These are phyloP conservation scores for Lepidocyrtinus sp. DNA, from an alignment of 2,888 invertebrate genomes.

Conservation along the genomic window DNA sequence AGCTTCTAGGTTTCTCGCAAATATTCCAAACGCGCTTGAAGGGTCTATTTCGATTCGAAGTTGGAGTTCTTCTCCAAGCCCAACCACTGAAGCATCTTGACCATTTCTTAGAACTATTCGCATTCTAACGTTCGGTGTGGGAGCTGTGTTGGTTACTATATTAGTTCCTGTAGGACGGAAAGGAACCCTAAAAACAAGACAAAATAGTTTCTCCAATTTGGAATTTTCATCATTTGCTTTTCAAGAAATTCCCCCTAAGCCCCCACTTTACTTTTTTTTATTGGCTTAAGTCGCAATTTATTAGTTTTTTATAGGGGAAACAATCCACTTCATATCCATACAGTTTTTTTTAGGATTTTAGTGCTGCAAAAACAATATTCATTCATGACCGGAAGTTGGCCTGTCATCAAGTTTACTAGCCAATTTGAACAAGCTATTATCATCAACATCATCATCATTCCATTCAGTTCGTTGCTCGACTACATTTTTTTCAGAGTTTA, in stretches of 20 bases:
- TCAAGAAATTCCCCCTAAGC: too few species aligned
- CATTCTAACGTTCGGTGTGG: constrained; percentile 74
- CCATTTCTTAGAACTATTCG: constrained; percentile 72
- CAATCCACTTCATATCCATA: too few species aligned
- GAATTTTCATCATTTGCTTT: too few species aligned
- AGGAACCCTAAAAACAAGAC: constrained; percentile 71
- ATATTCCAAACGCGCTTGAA: constrained; percentile 73
- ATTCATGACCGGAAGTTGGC: constrained; percentile 45
- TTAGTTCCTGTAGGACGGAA: constrained; percentile 72
- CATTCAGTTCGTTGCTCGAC: too few species aligned
- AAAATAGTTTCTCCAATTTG: too few species aligned
- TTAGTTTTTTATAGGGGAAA: too few species aligned
- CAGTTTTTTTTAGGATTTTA: too few species aligned
- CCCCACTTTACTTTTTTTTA: background rate
- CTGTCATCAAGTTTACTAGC: constrained; percentile 8
- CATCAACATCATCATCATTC: constrained; percentile 2
- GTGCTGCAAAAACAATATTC: background rate
- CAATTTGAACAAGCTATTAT: background rate
- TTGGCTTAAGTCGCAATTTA: too few species aligned
- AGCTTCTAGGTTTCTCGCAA: constrained; percentile 74
- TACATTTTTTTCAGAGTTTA: too few species aligned
- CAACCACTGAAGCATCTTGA: constrained; percentile 73
- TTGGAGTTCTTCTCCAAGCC: constrained; percentile 73
- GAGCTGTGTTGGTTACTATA: constrained; percentile 74
- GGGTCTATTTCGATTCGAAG: constrained; percentile 73